Evolutionary conservation across 2,113 vertebrate species (phyloP).

Genomic region (Sciurus niger): DNA sequence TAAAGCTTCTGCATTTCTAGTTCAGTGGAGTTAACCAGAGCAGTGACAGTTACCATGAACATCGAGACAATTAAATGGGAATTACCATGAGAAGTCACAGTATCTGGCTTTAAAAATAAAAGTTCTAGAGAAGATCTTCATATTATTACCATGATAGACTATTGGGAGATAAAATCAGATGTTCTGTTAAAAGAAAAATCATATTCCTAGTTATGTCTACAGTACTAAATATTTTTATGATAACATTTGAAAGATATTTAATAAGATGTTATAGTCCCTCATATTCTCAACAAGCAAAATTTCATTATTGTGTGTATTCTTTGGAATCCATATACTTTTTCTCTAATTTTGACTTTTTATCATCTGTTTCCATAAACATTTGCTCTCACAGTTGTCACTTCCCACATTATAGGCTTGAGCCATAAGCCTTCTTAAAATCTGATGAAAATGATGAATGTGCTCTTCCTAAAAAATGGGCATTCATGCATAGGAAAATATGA

Average conservation of each 20-base stretch:
- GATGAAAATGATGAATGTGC: constrained; percentile 1
- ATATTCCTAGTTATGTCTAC: not conserved
- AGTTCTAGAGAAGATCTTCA: not conserved
- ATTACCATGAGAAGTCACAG: not conserved
- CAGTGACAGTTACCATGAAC: not conserved
- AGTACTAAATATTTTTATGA: not conserved
- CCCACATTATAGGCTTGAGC: not conserved
- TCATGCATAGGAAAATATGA: constrained; percentile 32
- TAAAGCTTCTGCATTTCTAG: not conserved
- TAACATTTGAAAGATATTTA: not conserved
- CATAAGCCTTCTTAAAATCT: not conserved
- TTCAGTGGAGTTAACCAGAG: not conserved
- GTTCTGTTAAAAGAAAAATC: not conserved
- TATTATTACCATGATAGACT: not conserved
- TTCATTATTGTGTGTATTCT: not conserved
- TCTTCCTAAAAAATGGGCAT: constrained; percentile 23
- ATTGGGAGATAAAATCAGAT: not conserved
- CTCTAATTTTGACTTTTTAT: not conserved
- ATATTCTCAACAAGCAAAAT: not conserved
- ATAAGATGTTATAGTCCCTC: not conserved
- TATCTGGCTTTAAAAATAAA: not conserved
- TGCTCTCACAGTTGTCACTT: not conserved
- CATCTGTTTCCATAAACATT: constrained; percentile 7
- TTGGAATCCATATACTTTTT: not conserved
- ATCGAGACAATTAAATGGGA: no score